phyloP scores from a whole-genome alignment of 2,888 invertebrate genomes.

The Lissonota sp. region DNA sequence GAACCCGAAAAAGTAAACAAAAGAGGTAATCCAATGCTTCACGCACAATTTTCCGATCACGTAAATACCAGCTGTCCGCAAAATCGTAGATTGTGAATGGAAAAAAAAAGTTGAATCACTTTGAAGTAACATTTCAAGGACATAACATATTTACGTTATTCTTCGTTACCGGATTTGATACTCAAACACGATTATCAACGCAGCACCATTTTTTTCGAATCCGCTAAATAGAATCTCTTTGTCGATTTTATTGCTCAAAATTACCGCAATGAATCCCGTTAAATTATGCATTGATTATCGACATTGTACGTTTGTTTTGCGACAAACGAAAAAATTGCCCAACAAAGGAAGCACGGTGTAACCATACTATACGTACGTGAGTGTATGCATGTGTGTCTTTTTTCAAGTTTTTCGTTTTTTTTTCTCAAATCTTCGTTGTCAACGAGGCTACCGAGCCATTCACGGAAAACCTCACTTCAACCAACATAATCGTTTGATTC shows the following conservation, averaged over 20 bases:
- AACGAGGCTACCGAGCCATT: slow-evolving; percentile 15
- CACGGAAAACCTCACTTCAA: slow-evolving; percentile 46
- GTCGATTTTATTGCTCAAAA: no score
- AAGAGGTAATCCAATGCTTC: no score
- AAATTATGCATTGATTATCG: not conserved
- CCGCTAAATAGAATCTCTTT: not conserved
- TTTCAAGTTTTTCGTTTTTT: slow-evolving; percentile 3
- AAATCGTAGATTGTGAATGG: not conserved
- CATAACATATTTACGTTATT: slow-evolving; percentile 27
- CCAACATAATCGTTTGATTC: slow-evolving; percentile 40
- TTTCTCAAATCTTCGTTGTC: not conserved
- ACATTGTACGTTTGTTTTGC: not conserved
- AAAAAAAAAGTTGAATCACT: slow-evolving; percentile 47
- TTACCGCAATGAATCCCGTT: not conserved
- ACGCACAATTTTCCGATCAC: no score
- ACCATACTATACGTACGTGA: slow-evolving; percentile 49
- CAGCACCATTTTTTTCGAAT: slow-evolving; percentile 9
- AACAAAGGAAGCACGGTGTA: not conserved
- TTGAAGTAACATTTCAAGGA: slow-evolving; percentile 56
- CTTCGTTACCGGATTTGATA: slow-evolving; percentile 19
- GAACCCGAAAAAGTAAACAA: no score
- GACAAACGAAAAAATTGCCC: not conserved
- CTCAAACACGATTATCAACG: slow-evolving; percentile 35
- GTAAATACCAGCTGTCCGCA: no score
- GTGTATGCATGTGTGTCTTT: slow-evolving; percentile 40